Base-by-base conservation (phyloP, 2,113 vertebrate genomes). In the Poeciliopsis prolifica region DNA sequence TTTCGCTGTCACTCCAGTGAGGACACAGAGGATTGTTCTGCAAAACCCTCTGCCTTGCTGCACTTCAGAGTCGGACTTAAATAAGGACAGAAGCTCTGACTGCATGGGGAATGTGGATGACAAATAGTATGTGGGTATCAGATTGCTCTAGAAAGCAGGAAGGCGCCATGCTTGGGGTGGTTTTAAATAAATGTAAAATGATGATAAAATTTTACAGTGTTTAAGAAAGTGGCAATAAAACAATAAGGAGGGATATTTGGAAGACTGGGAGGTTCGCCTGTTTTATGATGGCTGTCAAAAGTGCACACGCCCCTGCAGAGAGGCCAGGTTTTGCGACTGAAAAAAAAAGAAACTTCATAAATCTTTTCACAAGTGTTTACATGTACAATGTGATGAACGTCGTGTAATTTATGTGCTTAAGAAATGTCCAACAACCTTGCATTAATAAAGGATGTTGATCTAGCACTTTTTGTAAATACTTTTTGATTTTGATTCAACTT, bases 161-260 rank as follows among this genome's bases (percentile, higher is more conserved):
- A 58, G 62, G 62, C 72, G 19, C 35, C 42, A 1, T 63, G 68
- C 67, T 76, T 66, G 61, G 67, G 65, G 68, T 62, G 67, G 67
- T 72, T 54, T 72, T 62, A 77, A 76, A 68, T 29, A 77, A 70
- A 86, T n/a, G 28, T 6, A 17, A 31, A 31, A 51, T 33, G 26
- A 77, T 65, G 62, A 62, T 72, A 65, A 31, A 66, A 65, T 22
- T 33, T 22, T 61, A 67, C 58, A 70, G 28, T 42, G 63, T 70
- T 63, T 64, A 75, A 72, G 15, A 54, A 37, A 54, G 68, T 14
- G 29, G 81, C 83, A 83, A 78, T 87, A 82, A 88, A 88, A 33
- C 61, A 60, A 86, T 70, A 7, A 77, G 37, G 42, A 66, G 15
- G 51, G 5, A 29, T 79, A 40, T 79, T 48, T 72, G 71, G 60